Conservation (phyloP, 2,797 vertebrate genomes). For the Glossophaga mutica region DNA sequence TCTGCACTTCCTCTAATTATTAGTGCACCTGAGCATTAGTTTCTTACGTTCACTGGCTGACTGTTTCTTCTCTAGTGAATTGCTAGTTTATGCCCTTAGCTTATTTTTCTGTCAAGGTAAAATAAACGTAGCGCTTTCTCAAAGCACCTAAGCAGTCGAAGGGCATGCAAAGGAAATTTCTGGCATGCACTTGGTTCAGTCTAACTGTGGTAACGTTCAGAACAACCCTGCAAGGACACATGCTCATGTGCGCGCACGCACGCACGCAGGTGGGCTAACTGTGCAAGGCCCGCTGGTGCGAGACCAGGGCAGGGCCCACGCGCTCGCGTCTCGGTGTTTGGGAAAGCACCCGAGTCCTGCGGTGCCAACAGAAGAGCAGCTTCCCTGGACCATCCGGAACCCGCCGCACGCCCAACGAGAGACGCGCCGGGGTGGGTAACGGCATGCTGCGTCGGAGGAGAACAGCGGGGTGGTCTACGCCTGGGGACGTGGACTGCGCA, state of each 20-base stretch:
- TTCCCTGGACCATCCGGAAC: background rate
- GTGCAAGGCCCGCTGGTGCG: background rate
- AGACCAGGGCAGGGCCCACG: background rate
- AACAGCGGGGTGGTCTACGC: fast-evolving
- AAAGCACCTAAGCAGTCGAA: background rate
- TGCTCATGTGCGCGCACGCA: no score
- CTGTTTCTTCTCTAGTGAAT: background rate
- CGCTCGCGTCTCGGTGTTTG: background rate
- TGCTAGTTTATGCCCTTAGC: background rate
- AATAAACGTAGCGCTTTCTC: background rate
- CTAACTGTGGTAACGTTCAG: background rate
- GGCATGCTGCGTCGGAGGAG: background rate
- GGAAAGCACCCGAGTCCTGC: background rate
- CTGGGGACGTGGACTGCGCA: fast-evolving
- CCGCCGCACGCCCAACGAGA: background rate
- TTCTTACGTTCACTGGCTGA: background rate
- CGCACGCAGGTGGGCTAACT: background rate
- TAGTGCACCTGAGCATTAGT: background rate
- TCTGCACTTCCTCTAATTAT: background rate
- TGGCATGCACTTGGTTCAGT: background rate
- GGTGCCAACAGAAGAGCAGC: background rate
- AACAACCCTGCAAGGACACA: background rate
- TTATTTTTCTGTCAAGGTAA: background rate
- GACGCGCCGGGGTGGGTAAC: background rate
- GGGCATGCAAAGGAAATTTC: background rate